Percentiles rank a stretch among this genome's conserved stretches.
Conservation (phyloP, 2,888 invertebrate species). For the Drosophila ochracea region DNA sequence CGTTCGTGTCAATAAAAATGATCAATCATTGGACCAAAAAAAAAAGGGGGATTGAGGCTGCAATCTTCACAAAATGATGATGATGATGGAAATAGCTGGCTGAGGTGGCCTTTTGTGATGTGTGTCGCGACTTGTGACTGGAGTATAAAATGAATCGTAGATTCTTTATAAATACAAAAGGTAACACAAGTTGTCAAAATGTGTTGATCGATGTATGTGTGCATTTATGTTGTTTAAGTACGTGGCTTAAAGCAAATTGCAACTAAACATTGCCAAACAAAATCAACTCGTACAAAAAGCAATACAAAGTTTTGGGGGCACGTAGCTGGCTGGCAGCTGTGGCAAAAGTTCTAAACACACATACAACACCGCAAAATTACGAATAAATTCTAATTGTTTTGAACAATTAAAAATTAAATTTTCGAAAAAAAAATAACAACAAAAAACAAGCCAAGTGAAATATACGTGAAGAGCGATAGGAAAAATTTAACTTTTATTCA, state of each 20-base stretch:
- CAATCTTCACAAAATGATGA: slow-evolving; percentile 18
- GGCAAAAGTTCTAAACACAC: slow-evolving; percentile 44
- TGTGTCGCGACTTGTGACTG: slow-evolving; percentile 28
- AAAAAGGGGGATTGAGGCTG: not conserved
- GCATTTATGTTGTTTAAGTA: slow-evolving; percentile 6
- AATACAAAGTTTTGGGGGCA: slow-evolving; percentile 49
- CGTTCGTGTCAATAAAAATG: slow-evolving; percentile 72
- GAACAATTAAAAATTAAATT: slow-evolving; percentile 79
- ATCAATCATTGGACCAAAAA: slow-evolving; percentile 69
- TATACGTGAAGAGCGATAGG: slow-evolving; percentile 19
- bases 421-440: slow-evolving; percentile 5
- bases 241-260: slow-evolving; percentile 41
- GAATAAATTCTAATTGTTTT: slow-evolving; percentile 80
- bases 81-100: slow-evolving; percentile 22
- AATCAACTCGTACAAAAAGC: slow-evolving; percentile 8
- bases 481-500: slow-evolving; percentile 62
- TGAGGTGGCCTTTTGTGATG: slow-evolving; percentile 15
- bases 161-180: slow-evolving; percentile 14
- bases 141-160: slow-evolving; percentile 16
- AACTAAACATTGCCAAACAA: slow-evolving; percentile 34
- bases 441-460: slow-evolving; percentile 32
- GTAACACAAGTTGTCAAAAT: slow-evolving; percentile 9
- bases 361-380: slow-evolving; percentile 59
- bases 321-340: slow-evolving; percentile 64
- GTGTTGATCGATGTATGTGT: slow-evolving; percentile 45